A percentile compares a stretch with the other conserved stretches of the same genome.
Conservation (phyloP, 2,113 vertebrate species). For the Neomonachus schauinslandi region DNA sequence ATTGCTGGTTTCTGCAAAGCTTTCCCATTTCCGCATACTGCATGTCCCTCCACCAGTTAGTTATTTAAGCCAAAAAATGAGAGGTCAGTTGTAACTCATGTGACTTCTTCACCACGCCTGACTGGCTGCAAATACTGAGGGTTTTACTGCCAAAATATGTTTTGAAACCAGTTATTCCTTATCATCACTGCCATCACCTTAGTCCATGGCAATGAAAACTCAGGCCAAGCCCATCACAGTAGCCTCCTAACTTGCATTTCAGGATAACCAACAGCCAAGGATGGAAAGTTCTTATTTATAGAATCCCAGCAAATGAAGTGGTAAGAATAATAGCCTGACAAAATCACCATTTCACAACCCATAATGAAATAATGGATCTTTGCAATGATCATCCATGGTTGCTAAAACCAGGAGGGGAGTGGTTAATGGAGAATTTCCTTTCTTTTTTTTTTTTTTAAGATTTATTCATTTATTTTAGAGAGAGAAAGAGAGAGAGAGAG, state of each 20-base stretch:
- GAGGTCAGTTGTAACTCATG: background rate
- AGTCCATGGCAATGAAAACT: background rate
- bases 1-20: background rate
- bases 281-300: background rate
- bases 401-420: background rate
- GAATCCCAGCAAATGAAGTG: background rate
- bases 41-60: background rate
- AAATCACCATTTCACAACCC: background rate
- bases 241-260: background rate
- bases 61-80: background rate
- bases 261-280: background rate
- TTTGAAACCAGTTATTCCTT: background rate
- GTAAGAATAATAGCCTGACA: background rate
- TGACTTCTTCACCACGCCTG: background rate
- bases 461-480: no score
- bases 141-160: background rate
- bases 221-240: background rate
- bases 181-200: background rate
- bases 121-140: background rate
- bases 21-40: background rate
- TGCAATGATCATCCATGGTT: background rate
- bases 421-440: background rate
- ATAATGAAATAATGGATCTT: background rate
- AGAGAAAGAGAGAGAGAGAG: no score
- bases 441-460: background rate